Percentiles rank a stretch among this genome's conserved stretches.
phyloP scores from a whole-genome alignment of 2,888 invertebrate genomes.

The Scrobipalpa atriplicella region DNA sequence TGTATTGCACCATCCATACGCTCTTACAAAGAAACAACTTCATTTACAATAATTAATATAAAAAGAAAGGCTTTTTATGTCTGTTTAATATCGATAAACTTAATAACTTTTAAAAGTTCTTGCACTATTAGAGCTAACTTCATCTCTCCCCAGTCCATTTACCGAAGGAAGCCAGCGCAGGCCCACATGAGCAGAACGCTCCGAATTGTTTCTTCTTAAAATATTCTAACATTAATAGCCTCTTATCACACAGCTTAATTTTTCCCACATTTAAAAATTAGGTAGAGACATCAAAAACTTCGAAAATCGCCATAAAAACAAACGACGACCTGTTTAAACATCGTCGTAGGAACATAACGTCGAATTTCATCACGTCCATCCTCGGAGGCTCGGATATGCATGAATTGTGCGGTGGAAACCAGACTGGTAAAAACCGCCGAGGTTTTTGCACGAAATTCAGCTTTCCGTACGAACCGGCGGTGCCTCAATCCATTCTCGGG shows the following conservation, averaged over 20 bases:
- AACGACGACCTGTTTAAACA: background rate
- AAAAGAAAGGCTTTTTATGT: no score
- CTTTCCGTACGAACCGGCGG: constrained; percentile 31
- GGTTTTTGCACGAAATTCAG: constrained; percentile 51
- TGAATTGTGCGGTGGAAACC: constrained; percentile 42
- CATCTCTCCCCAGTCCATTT: no score
- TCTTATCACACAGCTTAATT: no score
- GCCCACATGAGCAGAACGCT: no score
- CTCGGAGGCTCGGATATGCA: constrained; percentile 35
- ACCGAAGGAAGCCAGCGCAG: no score
- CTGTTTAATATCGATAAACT: no score
- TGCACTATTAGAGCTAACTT: no score
- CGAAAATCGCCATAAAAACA: background rate
- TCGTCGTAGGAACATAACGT: background rate
- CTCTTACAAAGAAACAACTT: background rate
- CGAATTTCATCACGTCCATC: constrained; percentile 30
- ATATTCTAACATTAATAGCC: no score
- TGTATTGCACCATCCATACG: background rate
- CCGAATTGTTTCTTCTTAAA: no score
- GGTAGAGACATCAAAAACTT: background rate
- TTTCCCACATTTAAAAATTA: background rate
- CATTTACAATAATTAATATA: background rate
- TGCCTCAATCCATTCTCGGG: constrained; percentile 41
- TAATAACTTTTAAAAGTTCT: background rate
- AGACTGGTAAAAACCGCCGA: constrained; percentile 55